Evolutionary conservation across 2,888 invertebrate species (phyloP), one percentile per base, ranked within the genome.

Genomic region (Dicyrtoma fusca): DNA sequence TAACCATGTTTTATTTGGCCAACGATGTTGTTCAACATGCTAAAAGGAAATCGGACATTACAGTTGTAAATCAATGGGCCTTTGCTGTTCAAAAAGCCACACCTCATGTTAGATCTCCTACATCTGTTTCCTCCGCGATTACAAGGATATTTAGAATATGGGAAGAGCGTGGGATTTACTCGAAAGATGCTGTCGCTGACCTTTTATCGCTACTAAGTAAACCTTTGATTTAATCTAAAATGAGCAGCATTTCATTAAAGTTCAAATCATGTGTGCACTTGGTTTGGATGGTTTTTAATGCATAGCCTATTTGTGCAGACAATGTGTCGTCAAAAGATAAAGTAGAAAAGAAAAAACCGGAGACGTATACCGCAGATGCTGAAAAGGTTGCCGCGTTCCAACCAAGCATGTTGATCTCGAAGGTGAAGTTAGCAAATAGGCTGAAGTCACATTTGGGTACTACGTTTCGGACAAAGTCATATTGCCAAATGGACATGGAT

Each of bases 21-120:
- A 97, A 97, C 85, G 97, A 97, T 88, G 96, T 97, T 69, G 94
- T 97, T 80, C 97, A 97, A 83, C 96, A 96, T 83, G 94, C 95
- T 77, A 96, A 95, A 83, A 87, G 95, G 81, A 95, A 95, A 84
- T 92, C 91, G 75, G 91, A 91, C 82, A 76, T 83, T 47, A 83
- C 82, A 57, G 94, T 92, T 84, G 93, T 94, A 14, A 94, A 94
- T 81, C 63, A 63, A 23, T 97, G 96, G 92, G 94, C 94, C 49
- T 92, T 92, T 49, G 92, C 94, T 72, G 85, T 97, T 68, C 94
- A 94, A 83, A 91, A 95, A 82, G 97, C 97, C 2, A 93, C 94
- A 8, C 78, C 78, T 0, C 76, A 74, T 65, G 77, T 80, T 1
- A 73, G 80, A 42, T 68, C 76, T 51, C 78, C 78, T 14, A 77